Base-by-base conservation (phyloP, 1,140 invertebrate species). In the Macrobrachium nipponense region DNA sequence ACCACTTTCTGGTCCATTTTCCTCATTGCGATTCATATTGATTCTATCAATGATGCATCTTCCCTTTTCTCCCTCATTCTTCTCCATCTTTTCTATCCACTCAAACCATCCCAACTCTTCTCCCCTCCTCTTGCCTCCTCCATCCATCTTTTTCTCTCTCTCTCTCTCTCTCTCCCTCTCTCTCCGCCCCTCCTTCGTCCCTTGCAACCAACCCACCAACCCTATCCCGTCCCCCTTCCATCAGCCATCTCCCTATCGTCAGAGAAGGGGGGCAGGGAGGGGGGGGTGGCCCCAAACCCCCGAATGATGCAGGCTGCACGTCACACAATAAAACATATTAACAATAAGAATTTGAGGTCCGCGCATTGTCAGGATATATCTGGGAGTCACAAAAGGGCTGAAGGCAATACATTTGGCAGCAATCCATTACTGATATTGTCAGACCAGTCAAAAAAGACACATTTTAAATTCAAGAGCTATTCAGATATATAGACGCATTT, bases 361-460 rank as follows among this genome's bases (percentile, higher is more conserved):
- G 36, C 68, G 68, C 36, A 70, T 70, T 70, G 68, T 70, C 68
- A 70, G 36, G 68, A 70, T 70, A 70, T 70, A 70, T 70, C 68
- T 27, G 68, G 36, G 68, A 70, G 68, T 70, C 68, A 70, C 68
- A 70, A 70, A 70, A 70, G 68, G 36, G 68, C 68, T 70, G 17
- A 15, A 70, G 68, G 68, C 68, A 70, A 70, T 70, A 70, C 68
- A 70, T 70, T 70, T 70, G 68, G 68, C 36, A 70, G 68, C 68
- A 70, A 70, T 70, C 68, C 68, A 70, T 70, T 70, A 70, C 68
- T 70, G 68, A 70, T 70, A 70, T 70, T 70, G 68, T 70, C 68
- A 70, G 68, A 23, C 68, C 68, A 70, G 68, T 70, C 68, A 70
- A 70, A 70, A 66, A 70, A 70, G 68, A 43, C 68, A 70, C 68